Evolutionary conservation across 2,797 vertebrate species (phyloP), one percentile per base, ranked within the genome.

Genomic region (Synanceia verrucosa): DNA sequence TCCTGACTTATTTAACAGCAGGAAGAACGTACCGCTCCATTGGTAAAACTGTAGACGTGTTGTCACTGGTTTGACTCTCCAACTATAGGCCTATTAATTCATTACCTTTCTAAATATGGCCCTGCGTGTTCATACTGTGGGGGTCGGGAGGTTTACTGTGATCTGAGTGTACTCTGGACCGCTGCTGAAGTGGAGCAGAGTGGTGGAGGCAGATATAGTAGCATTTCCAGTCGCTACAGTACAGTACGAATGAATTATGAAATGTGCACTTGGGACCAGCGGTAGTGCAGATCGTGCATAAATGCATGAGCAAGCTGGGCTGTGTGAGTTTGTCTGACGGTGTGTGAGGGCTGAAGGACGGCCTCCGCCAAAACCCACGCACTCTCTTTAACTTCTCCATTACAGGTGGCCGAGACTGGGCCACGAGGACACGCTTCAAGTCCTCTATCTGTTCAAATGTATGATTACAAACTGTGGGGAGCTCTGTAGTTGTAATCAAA

Each of bases 161-260:
- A 76, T 86, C 29, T 47, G 53, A 73, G 52, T 34, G 48, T 75
- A 76, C 26, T 71, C 66, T 77, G 70, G 65, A 64, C 68, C 6
- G 47, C 74, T 56, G 84, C 78, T 82, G 83, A 80, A 78, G 81
- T 68, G 71, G 80, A 73, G 86, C 58, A 60, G 83, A 84, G 72
- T 61, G 50, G 78, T 63, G 79, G 70, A 85, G 81, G 84, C 84
- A 88, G 81, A 86, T 87, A 78, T 80, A 74, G 89, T 84, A 87
- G 89, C 85, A 44, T 89, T 92, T 93, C 77, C 79, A 89, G 89
- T 90, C 84, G 83, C 85, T 83, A 83, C 78, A 69, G 85, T 88
- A 88, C 81, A 73, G 87, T 84, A 65, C 86, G 85, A 86, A 94
- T 94, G 91, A 93, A 94, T 94, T 93, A 94, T 94, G 91, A 90